Evolutionary conservation across 2,888 invertebrate genomes (phyloP).

Genomic region (Dicyrtoma fusca): DNA sequence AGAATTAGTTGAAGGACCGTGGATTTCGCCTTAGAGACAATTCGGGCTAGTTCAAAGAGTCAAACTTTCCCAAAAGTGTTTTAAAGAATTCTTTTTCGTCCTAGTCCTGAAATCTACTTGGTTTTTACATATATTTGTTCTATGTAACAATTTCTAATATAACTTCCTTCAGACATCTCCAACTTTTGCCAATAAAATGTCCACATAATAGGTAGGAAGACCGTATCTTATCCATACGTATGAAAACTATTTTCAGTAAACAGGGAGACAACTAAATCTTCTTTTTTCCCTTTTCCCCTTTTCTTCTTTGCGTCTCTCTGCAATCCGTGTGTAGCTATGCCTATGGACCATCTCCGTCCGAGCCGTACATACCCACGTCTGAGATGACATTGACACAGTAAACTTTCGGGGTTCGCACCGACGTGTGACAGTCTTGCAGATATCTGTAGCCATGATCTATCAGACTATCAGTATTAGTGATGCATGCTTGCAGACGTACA

Average conservation of each 20-base stretch:
- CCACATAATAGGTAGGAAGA: background rate
- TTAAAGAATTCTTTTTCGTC: background rate
- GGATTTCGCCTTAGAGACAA: constrained; percentile 26
- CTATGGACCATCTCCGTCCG: too few species aligned
- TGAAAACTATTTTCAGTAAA: too few species aligned
- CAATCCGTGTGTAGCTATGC: background rate
- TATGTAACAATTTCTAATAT: constrained; percentile 4
- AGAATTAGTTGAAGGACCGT: constrained; percentile 28
- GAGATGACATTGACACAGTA: too few species aligned
- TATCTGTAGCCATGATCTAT: too few species aligned
- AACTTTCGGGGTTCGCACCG: too few species aligned
- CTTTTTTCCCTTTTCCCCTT: constrained; percentile 15
- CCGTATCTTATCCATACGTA: too few species aligned
- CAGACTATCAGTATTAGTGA: too few species aligned
- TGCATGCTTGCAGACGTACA: too few species aligned
- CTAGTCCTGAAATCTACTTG: background rate
- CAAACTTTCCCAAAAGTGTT: constrained; percentile 5
- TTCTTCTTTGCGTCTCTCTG: background rate
- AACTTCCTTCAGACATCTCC: constrained; percentile 1
- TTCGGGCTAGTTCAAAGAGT: constrained; percentile 17
- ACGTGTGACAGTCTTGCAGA: too few species aligned
- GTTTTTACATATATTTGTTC: background rate
- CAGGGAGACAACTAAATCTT: background rate
- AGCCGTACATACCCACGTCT: too few species aligned
- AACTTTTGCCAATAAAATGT: constrained; percentile 4